phyloP scores from a whole-genome alignment of 2,113 vertebrate species.

The Montifringilla adamsi region DNA sequence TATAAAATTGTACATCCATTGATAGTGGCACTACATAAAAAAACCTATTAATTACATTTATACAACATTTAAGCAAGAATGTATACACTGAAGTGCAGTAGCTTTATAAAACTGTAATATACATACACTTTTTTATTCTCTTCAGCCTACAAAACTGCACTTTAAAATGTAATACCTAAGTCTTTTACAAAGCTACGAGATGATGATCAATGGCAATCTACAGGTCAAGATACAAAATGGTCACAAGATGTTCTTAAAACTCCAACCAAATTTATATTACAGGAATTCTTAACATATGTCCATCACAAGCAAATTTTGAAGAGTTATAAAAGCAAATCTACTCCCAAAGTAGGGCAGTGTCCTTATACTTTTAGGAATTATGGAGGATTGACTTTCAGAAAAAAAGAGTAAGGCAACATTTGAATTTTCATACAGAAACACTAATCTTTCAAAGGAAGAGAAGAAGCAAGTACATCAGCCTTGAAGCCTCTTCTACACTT shows the following conservation, averaged over 20 bases:
- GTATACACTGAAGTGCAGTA: background rate
- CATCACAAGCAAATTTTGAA: background rate
- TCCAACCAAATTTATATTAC: background rate
- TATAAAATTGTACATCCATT: background rate
- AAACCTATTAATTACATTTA: background rate
- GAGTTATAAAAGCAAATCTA: background rate
- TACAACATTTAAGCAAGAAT: background rate
- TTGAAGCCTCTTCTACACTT: background rate
- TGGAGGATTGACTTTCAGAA: background rate
- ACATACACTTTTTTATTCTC: background rate
- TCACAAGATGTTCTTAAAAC: background rate
- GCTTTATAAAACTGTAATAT: background rate
- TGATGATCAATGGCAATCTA: background rate
- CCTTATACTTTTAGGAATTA: background rate
- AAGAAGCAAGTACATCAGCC: background rate
- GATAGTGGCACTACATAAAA: background rate
- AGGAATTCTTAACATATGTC: background rate
- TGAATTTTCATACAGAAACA: background rate
- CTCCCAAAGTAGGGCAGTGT: background rate
- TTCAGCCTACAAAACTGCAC: background rate
- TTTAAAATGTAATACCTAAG: background rate
- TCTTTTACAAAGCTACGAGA: background rate
- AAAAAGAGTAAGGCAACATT: background rate
- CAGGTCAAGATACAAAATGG: background rate
- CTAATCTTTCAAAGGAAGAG: background rate